Percentiles rank a stretch among this genome's conserved stretches.
phyloP scores from a whole-genome alignment of 2,888 invertebrate genomes.

The Microdon myrmicae region DNA sequence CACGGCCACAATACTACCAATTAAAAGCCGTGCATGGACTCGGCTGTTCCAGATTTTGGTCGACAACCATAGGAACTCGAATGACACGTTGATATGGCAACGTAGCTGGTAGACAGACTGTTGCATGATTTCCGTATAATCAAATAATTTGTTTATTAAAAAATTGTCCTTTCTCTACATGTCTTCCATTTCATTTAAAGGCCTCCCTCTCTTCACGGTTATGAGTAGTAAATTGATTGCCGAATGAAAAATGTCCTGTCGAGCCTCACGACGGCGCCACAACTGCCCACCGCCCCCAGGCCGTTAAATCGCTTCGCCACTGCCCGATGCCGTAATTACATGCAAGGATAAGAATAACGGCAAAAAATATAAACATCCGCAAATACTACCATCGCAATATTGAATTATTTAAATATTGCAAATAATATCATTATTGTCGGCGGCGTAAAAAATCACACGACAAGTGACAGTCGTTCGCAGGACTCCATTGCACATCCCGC shows the following conservation, averaged over 20 bases:
- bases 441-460: constrained; percentile 54
- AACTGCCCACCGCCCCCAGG: constrained; percentile 24
- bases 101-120: constrained; percentile 11
- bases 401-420: constrained; percentile 61
- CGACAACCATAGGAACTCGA: constrained; percentile 10
- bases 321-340: constrained; percentile 37
- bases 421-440: constrained; percentile 58
- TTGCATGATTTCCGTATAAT: constrained; percentile 57
- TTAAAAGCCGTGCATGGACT: constrained; percentile 18
- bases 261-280: constrained; percentile 33
- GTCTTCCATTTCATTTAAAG: neutral
- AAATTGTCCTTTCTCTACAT: constrained; percentile 46
- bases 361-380: constrained; percentile 47
- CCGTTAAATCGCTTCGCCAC: constrained; percentile 40
- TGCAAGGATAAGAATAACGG: constrained; percentile 45
- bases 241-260: constrained; percentile 60
- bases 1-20: constrained; percentile 38
- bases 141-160: constrained; percentile 66
- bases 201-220: constrained; percentile 61
- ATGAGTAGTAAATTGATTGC: constrained; percentile 65
- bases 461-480: constrained; percentile 52
- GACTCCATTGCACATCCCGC: too few species aligned
- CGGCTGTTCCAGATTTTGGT: constrained; percentile 20
- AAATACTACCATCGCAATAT: constrained; percentile 52
- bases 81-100: constrained; percentile 1